Base-by-base conservation (phyloP, 2,888 invertebrate genomes). In the Bugula neritina region DNA sequence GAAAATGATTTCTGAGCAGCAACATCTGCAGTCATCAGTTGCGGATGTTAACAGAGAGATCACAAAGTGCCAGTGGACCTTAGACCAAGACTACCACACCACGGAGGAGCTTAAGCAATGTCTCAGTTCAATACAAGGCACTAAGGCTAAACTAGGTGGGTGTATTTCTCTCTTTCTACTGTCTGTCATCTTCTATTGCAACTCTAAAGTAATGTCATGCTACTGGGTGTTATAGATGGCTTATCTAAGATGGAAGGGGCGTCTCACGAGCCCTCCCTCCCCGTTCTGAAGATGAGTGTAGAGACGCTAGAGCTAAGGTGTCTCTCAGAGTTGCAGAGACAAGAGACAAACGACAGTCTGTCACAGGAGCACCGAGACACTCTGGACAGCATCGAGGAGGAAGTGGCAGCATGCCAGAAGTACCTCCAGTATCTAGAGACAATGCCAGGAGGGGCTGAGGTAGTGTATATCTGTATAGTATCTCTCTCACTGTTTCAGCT, bases 381-480 rank as follows among this genome's bases (percentile, higher is more conserved):
- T 10, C n/a, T 63, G n/a, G 63, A 63, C 17, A 34, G 34, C 27
- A 63, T 63, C 13, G 63, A 63, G n/a, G 63, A 63, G 31, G 63
- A 63, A n/a, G 63, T 63, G 21, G 63, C 31, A 5, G 63, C 63
- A 2, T 63, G 63, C 31, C 63, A 63, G 34, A 63, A 63, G n/a
- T 63, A 63, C 31, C 31, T 63, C 31, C 31, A 63, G 31, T 63
- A 63, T 27, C 34, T 63, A 5, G 34, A 31, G 10, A 63, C 29
- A 13, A 63, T 63, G 63, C 63, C 63, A 3, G 63, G 63, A 17
- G 63, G 63, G 1, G 63, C 63, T 10, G 63, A 63, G 63, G 63
- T 63, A 5, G 34, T 17, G 5, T 25, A 52, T 21, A 13, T 10
- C 52, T 10, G 10, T 52, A 52, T n/a, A n/a, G n/a, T n/a, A n/a